Percentiles rank a stretch among this genome's conserved stretches.
These are phyloP conservation scores for Cheilosia impressa DNA, from an alignment of 2,888 invertebrate species.

Conservation along the genomic window DNA sequence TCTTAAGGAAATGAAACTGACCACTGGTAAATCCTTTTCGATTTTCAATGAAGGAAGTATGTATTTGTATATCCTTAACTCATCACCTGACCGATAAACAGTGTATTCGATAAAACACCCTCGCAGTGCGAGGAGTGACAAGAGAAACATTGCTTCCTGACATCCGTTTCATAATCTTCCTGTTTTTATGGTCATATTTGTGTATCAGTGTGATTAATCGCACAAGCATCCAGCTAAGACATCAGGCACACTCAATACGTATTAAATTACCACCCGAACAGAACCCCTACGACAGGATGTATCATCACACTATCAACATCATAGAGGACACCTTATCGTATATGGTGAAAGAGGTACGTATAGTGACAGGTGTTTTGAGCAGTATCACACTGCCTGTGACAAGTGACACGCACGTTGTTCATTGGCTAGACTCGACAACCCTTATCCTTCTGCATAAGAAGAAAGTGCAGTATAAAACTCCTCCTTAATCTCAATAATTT, in stretches of 20 bases:
- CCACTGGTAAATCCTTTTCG: slow-evolving; percentile 59
- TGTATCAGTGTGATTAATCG: slow-evolving; percentile 66
- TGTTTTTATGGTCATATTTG: slow-evolving; percentile 53
- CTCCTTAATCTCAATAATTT: slow-evolving; percentile 57
- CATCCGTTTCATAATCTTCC: slow-evolving; percentile 72
- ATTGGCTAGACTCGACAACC: slow-evolving; percentile 58
- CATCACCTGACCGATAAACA: slow-evolving; percentile 67
- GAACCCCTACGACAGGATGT: slow-evolving; percentile 60
- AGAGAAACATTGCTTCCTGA: slow-evolving; percentile 69
- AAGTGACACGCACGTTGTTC: slow-evolving; percentile 47
- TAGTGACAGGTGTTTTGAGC: slow-evolving; percentile 56
- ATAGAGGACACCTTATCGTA: slow-evolving; percentile 48
- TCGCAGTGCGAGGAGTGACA: slow-evolving; percentile 47
- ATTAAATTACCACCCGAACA: slow-evolving; percentile 67
- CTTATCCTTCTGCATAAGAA: slow-evolving; percentile 44
- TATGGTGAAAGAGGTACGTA: slow-evolving; percentile 2
- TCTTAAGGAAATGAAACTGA: slow-evolving; percentile 65
- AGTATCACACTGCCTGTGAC: slow-evolving; percentile 47
- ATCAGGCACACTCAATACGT: slow-evolving; percentile 61
- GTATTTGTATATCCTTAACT: slow-evolving; percentile 57
- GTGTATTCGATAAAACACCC: slow-evolving; percentile 54
- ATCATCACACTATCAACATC: slow-evolving; percentile 60
- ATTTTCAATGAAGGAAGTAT: slow-evolving; percentile 44
- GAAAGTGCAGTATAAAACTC: slow-evolving; percentile 43
- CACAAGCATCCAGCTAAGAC: slow-evolving; percentile 52